phyloP scores from a whole-genome alignment of 2,113 vertebrate species.

The Pampusana beccarii region DNA sequence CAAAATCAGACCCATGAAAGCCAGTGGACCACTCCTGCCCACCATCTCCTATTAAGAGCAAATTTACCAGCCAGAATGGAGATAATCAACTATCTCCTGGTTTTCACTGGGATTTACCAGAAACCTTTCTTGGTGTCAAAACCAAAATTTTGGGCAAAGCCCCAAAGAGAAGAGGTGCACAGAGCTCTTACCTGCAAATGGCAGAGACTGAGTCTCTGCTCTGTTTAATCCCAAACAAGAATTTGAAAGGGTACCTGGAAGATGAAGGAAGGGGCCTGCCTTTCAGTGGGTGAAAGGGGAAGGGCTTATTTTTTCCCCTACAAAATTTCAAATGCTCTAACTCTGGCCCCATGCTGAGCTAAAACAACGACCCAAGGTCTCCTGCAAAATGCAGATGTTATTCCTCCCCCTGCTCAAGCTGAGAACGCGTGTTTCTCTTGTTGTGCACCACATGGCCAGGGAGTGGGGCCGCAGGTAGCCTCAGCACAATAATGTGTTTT shows the following conservation, averaged over 20 bases:
- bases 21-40: not conserved
- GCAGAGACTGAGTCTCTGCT: not conserved
- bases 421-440: accelerated
- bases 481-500: slow-evolving; percentile 53
- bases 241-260: not conserved
- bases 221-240: not conserved
- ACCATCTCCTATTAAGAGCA: not conserved
- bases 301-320: not conserved
- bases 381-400: not conserved
- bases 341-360: not conserved
- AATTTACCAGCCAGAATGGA: not conserved
- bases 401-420: not conserved
- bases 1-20: not conserved
- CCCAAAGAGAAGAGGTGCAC: not conserved
- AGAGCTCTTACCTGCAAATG: not conserved
- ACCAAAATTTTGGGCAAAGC: not conserved
- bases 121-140: not conserved
- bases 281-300: not conserved
- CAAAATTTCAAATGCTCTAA: not conserved
- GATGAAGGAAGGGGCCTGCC: not conserved
- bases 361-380: not conserved
- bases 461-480: not conserved
- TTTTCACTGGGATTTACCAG: not conserved
- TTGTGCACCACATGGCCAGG: not conserved
- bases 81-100: not conserved